A percentile compares a stretch with the other conserved stretches of the same genome.
Conservation (phyloP, 2,888 invertebrate genomes). For the Hypolimnas misippus region DNA sequence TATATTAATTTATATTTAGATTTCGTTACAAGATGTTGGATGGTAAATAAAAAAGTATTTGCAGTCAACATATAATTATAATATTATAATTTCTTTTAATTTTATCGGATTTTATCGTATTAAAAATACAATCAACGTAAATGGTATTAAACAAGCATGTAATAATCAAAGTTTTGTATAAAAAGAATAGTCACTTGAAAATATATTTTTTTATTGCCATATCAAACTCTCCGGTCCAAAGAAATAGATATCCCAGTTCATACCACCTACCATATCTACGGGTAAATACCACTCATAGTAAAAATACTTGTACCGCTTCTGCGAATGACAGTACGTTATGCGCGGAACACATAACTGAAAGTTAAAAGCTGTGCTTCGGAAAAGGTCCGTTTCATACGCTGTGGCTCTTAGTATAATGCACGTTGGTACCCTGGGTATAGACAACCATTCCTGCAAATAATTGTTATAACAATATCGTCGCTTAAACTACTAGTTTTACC, state of each 20-base stretch:
- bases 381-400: constrained; percentile 50
- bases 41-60: too few relatives aligned
- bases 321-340: constrained; percentile 55
- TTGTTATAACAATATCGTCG: too few relatives aligned
- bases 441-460: constrained; percentile 61
- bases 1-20: too few relatives aligned
- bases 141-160: background rate
- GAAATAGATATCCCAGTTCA: constrained; percentile 60
- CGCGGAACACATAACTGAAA: constrained; percentile 68
- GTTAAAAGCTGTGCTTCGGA: constrained; percentile 55
- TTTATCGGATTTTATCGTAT: too few relatives aligned
- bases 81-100: too few relatives aligned
- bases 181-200: too few relatives aligned
- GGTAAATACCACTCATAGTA: constrained; percentile 67
- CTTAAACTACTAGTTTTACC: too few relatives aligned
- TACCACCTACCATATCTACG: constrained; percentile 48
- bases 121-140: background rate
- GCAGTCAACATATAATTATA: too few relatives aligned
- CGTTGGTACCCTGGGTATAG: constrained; percentile 59
- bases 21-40: too few relatives aligned
- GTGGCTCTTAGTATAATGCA: constrained; percentile 58
- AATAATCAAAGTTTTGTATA: background rate
- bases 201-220: constrained; percentile 46
- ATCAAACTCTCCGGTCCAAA: constrained; percentile 51
- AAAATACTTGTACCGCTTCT: constrained; percentile 52